Conservation (phyloP, 2,888 invertebrate genomes). For the Isoperla grammatica region DNA sequence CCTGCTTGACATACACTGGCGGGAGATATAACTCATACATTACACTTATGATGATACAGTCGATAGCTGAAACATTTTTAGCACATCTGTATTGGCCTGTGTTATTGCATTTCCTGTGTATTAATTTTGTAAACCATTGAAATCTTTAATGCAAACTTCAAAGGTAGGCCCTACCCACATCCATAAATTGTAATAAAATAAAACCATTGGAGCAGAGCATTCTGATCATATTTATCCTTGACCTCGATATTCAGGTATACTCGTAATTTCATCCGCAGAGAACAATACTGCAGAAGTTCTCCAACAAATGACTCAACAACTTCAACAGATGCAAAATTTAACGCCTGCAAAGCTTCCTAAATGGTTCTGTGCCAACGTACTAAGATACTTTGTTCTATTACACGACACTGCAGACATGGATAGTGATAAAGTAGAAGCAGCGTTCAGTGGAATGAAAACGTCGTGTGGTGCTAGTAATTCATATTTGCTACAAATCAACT, state of each 20-base stretch:
- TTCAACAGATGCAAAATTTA: slow-evolving; percentile 71
- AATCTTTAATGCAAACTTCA: too few species aligned
- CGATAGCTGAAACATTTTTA: too few species aligned
- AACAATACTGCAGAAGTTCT: slow-evolving; percentile 71
- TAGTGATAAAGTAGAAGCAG: slow-evolving; percentile 64
- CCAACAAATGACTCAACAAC: slow-evolving; percentile 69
- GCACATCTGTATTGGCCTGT: too few species aligned
- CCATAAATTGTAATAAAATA: too few species aligned
- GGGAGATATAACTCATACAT: too few species aligned
- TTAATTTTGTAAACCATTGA: too few species aligned
- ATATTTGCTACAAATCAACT: slow-evolving; percentile 86
- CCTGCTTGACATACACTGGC: too few species aligned
- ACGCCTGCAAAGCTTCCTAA: slow-evolving; percentile 71
- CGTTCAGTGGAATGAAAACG: slow-evolving; percentile 79
- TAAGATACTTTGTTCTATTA: slow-evolving; percentile 83
- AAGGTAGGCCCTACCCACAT: too few species aligned
- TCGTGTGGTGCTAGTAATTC: slow-evolving; percentile 83
- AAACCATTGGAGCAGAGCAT: too few species aligned
- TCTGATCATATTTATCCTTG: background rate
- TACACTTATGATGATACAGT: too few species aligned
- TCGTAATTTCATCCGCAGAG: slow-evolving; percentile 51
- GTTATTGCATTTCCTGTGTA: too few species aligned
- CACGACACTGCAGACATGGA: slow-evolving; percentile 56
- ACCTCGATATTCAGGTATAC: slow-evolving; percentile 41
- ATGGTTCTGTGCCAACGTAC: slow-evolving; percentile 57